Conservation (phyloP, 2,113 vertebrate genomes). For the Procavia capensis region DNA sequence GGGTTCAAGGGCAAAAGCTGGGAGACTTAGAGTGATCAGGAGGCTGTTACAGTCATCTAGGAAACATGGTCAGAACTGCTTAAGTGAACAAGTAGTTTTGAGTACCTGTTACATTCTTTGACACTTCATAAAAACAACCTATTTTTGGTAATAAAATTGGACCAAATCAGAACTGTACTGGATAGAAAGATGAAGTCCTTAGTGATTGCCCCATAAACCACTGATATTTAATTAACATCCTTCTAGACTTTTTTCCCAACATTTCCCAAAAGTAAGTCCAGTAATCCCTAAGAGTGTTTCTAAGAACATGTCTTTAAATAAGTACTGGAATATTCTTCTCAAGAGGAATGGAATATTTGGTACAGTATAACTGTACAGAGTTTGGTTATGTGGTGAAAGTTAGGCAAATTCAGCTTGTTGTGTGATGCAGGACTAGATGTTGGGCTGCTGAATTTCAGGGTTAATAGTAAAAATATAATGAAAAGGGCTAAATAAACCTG, state of each 20-base stretch:
- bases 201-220: accelerated
- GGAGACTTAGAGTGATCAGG: not conserved
- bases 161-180: not conserved
- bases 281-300: not conserved
- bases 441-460: not conserved
- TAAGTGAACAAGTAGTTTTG: not conserved
- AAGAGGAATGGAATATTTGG: not conserved
- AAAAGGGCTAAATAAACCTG: not conserved
- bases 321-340: not conserved
- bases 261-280: not conserved
- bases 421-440: not conserved
- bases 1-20: no score
- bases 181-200: not conserved
- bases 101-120: accelerated
- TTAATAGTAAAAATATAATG: not conserved
- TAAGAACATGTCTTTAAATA: not conserved
- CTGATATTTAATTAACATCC: accelerated
- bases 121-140: not conserved
- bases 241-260: not conserved
- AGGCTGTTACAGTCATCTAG: not conserved
- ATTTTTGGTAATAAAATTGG: not conserved
- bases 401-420: not conserved
- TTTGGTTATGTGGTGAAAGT: not conserved
- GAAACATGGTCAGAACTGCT: not conserved
- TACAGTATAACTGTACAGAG: not conserved